A percentile compares a stretch with the other conserved stretches of the same genome.
Evolutionary conservation across 2,888 invertebrate genomes (phyloP).

Genomic region (Thereva nobilitata): DNA sequence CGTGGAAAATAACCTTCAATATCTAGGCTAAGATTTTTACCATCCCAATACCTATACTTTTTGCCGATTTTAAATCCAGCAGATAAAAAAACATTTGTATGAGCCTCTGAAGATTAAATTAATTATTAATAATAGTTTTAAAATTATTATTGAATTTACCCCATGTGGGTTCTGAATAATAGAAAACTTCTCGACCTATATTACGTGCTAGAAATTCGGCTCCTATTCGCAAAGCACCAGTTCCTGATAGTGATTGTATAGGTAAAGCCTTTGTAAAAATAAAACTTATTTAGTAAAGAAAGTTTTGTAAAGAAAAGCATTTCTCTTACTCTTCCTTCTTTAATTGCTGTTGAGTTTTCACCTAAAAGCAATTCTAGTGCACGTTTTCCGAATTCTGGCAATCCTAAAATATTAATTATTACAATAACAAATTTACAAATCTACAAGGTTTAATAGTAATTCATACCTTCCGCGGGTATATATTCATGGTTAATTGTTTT

Average conservation of each 20-base stretch:
- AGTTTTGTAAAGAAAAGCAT: slow-evolving; percentile 14
- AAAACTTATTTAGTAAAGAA: not conserved
- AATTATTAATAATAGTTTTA: not conserved
- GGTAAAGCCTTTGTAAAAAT: slow-evolving; percentile 74
- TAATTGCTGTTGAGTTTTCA: slow-evolving; percentile 70
- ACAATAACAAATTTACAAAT: not conserved
- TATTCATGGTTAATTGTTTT: slow-evolving; percentile 91
- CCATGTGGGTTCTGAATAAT: slow-evolving; percentile 94
- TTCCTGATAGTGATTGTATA: slow-evolving; percentile 91
- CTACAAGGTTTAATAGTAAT: not conserved
- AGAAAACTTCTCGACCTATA: slow-evolving; percentile 71
- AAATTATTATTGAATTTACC: too few species aligned
- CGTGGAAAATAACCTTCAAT: slow-evolving; percentile 63
- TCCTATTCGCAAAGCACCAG: slow-evolving; percentile 87
- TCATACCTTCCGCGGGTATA: slow-evolving; percentile 82
- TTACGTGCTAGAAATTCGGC: slow-evolving; percentile 83
- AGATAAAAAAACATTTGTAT: slow-evolving; percentile 81
- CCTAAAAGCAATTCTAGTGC: slow-evolving; percentile 86
- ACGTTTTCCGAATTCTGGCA: slow-evolving; percentile 74
- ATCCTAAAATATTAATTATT: slow-evolving; percentile 53
- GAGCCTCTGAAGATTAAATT: slow-evolving; percentile 73
- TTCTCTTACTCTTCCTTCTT: slow-evolving; percentile 67
- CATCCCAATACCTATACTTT: slow-evolving; percentile 94
- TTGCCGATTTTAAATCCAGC: slow-evolving; percentile 79
- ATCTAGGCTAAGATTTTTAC: slow-evolving; percentile 70